Percentiles rank a stretch among this genome's conserved stretches.
These are phyloP conservation scores for Lepidochitona cinerea DNA, from an alignment of 2,888 invertebrate species.

Conservation along the genomic window DNA sequence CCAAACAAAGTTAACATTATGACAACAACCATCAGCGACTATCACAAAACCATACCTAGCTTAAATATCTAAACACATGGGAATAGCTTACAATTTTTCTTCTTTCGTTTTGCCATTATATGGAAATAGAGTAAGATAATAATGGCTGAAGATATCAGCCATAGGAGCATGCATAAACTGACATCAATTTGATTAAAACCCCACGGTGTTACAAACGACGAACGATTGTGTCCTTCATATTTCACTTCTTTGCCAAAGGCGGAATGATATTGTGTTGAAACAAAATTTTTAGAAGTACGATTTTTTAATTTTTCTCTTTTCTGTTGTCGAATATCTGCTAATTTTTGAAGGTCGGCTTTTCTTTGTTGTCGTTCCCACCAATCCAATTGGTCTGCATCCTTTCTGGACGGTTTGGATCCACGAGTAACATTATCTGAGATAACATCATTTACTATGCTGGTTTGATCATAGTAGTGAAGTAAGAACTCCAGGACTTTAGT, in stretches of 20 bases:
- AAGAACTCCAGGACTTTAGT: constrained; percentile 47
- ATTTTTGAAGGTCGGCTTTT: constrained; percentile 47
- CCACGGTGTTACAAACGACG: constrained; percentile 19
- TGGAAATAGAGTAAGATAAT: constrained; percentile 61
- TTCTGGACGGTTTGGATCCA: neutral
- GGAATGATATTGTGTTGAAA: too few relatives aligned
- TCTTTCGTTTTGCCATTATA: constrained; percentile 34
- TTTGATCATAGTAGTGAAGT: constrained; percentile 45
- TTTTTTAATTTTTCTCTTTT: constrained; percentile 25
- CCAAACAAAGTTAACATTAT: too few relatives aligned
- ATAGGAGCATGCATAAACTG: constrained; percentile 63
- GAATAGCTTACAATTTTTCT: neutral
- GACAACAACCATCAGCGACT: too few relatives aligned
- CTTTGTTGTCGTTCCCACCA: constrained; percentile 59
- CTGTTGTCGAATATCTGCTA: constrained; percentile 33
- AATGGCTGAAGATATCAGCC: constrained; percentile 52
- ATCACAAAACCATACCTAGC: too few relatives aligned
- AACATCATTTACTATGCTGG: constrained; percentile 30
- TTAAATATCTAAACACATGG: too few relatives aligned
- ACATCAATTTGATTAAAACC: constrained; percentile 55
- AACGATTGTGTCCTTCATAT: neutral
- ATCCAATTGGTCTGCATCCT: constrained; percentile 36
- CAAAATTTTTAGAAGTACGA: neutral
- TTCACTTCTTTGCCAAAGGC: neutral
- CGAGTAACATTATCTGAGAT: too few relatives aligned